These are phyloP conservation scores for Drosophila anomalata DNA, from an alignment of 2,888 invertebrate genomes.

Conservation along the genomic window DNA sequence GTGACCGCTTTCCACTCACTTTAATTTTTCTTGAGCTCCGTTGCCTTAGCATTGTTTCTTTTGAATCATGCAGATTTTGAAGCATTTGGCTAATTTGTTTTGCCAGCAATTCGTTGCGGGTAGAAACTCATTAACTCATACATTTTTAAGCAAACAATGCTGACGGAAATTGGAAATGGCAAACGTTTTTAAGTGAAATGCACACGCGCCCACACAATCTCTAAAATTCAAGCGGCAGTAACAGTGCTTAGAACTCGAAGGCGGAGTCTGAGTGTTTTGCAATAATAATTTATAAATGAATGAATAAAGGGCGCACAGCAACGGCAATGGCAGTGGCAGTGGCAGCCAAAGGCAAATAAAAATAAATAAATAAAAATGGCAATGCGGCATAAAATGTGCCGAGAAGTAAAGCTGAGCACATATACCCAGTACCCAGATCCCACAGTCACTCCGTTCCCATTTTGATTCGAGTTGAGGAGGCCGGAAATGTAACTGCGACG, in stretches of 20 bases:
- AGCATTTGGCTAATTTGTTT: constrained; percentile 36
- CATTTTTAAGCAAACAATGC: constrained; percentile 61
- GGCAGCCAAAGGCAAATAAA: constrained; percentile 66
- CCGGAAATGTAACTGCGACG: constrained; percentile 72
- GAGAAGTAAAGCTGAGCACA: constrained; percentile 44
- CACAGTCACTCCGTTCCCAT: background rate
- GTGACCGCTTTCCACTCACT: constrained; percentile 36
- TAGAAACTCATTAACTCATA: constrained; percentile 62
- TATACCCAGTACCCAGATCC: background rate
- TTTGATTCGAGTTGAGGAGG: constrained; percentile 29
- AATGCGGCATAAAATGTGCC: constrained; percentile 76
- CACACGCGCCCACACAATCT: constrained; percentile 30
- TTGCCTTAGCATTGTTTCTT: constrained; percentile 17
- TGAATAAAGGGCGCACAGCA: constrained; percentile 68
- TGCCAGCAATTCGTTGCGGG: constrained; percentile 3
- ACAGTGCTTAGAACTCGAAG: constrained; percentile 50
- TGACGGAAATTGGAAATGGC: constrained; percentile 59
- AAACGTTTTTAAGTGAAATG: constrained; percentile 60
- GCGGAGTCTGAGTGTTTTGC: constrained; percentile 50
- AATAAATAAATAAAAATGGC: constrained; percentile 79
- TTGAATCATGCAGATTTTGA: constrained; percentile 17
- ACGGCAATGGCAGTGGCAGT: constrained; percentile 21
- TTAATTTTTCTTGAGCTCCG: constrained; percentile 22
- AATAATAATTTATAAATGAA: constrained; percentile 79
- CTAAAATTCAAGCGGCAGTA: constrained; percentile 26